Evolutionary conservation across 2,113 vertebrate genomes (phyloP), one percentile per base, ranked within the genome.

Genomic region (Carassius gibelio): DNA sequence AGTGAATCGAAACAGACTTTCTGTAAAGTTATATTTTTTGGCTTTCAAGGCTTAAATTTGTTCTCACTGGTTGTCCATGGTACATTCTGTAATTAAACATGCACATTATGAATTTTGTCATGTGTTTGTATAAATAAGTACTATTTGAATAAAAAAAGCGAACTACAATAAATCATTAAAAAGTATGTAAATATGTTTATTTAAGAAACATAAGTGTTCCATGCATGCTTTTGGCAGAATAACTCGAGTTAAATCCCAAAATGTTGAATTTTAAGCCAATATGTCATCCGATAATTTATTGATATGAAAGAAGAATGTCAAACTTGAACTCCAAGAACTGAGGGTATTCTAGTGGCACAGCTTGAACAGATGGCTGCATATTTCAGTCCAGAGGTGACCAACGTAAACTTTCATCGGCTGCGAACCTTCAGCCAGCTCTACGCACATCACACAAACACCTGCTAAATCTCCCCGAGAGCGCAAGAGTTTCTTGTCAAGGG

Each of bases 401-500:
- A 68, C 0, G 2, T 48, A 11, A 81, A 50, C 11, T 48, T 17
- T 14, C 61, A 15, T 81, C 79, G 50, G 38, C n/a, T 50, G 13
- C 14, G 17, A 66, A n/a, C 38, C 59, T 64, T 79, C 34, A 55
- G 3, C 21, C 76, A 50, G 48, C 48, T 50, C 11, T 50, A 50
- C 48, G 10, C 2, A 50, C 48, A 3, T 50, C 48, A 34, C 79
- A 50, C 61, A 34, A 68, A 81, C 42, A 81, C 61, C 62, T 52
- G 14, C 38, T 50, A 48, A 81, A 50, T 68, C 23, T 81, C 74
- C 52, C 9, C 48, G 55, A 30, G 15, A 71, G 30, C 0, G 1
- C 17, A 26, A 50, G 66, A 57, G 48, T 71, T 26, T 68, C 64
- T 66, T 8, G 26, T 82, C 48, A 55, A 36, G 66, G 66, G 81